Base-by-base conservation (phyloP, 2,888 invertebrate species). In the Orthonychiurus folsomi region DNA sequence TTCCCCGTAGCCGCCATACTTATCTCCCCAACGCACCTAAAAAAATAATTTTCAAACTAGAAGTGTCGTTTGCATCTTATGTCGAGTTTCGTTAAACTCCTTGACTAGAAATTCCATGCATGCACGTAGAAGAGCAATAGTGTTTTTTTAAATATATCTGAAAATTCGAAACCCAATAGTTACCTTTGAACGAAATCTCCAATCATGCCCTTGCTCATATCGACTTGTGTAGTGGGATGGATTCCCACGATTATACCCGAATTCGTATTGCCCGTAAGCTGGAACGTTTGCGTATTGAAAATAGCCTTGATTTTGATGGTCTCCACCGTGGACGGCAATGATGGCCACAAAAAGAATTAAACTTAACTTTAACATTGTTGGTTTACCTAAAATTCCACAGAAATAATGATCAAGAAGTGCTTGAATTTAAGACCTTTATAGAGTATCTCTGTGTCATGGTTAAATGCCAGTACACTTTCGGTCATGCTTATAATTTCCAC, bases 261-360 rank as follows among this genome's bases (percentile, higher is more conserved):
- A 66, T 26, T 61, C 62, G 24, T 66, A 66, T 26, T 58, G 74
- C 48, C 74, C 74, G 61, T 73, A 72, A 2, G 72, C 73, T 18
- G 77, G 77, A 2, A 77, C 76, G 62, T 75, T 75, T 20, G 75
- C 75, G 68, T 76, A 77, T 66, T 75, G 75, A 72, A 75, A 76
- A 63, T 73, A 75, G 12, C 74, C 75, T 20, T 73, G 63, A 25
- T 65, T 60, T 12, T 48, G 50, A 50, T 59, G 59, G 24, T 50
- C 59, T 3, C 20, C 25, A 5, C 20, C 57, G 3, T 20, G 3
- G 12, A n/a, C 48, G 3, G 23, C 59, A 18, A 20, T 37, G 3
- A 59, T 24, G 2, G 26, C 26, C 26, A 12, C 59, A 50, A 23
- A 18, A 3, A 59, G 15, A 9, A 37, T 37, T 37, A 37, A 37